Evolutionary conservation across 2,888 invertebrate genomes (phyloP).

Genomic region (Eremobia ochroleuca): DNA sequence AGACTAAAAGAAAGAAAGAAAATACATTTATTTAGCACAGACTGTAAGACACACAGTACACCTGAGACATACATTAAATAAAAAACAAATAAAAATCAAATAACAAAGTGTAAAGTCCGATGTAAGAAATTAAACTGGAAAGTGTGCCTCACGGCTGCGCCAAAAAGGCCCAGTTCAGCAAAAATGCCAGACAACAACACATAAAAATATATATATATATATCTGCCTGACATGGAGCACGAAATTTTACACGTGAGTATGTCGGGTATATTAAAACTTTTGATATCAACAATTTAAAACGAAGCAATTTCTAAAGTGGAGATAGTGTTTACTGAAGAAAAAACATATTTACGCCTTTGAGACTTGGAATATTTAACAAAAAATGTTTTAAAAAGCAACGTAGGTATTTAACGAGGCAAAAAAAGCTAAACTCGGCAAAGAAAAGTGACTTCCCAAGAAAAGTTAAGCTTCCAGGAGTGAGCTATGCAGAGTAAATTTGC

Average conservation of each 20-base stretch:
- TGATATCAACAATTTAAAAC: not conserved
- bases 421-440: conserved; percentile 61
- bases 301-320: not conserved
- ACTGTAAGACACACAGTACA: no score
- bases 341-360: conserved; percentile 26
- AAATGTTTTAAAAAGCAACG: conserved; percentile 44
- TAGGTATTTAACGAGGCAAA: conserved; percentile 67
- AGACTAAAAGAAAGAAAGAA: no score
- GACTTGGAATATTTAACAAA: conserved; percentile 37
- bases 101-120: no score
- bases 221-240: no score
- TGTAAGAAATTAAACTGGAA: no score
- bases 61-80: no score
- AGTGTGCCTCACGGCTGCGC: no score
- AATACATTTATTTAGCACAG: no score
- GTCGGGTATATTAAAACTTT: not conserved
- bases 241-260: not conserved
- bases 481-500: conserved; percentile 67
- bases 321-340: conserved; percentile 6
- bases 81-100: no score
- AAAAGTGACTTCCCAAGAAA: conserved; percentile 68
- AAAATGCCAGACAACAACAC: no score
- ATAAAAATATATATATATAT: no score
- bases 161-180: no score
- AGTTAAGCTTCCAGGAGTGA: conserved; percentile 64